Base-by-base conservation (phyloP, 2,113 vertebrate genomes). In the Thunnus thynnus region DNA sequence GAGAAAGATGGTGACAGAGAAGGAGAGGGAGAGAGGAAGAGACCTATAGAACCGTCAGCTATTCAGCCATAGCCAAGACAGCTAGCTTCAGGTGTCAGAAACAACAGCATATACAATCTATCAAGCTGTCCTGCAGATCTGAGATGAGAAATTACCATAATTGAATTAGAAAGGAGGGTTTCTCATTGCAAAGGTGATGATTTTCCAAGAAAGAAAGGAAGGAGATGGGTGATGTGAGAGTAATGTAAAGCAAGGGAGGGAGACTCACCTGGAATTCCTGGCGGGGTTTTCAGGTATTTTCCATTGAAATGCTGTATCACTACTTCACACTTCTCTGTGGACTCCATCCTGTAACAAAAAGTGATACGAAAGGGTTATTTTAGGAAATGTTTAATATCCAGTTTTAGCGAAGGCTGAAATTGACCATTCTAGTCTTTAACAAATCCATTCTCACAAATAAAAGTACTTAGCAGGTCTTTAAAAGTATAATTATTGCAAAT, bases 221-320 rank as follows among this genome's bases (percentile, higher is more conserved):
- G 82, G 12, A 56, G 14, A 14, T 8, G 12, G 46, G 66, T 62
- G 61, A 73, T 25, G 73, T 3, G 64, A 32, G 52, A 63, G 57
- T 51, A 79, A 82, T 69, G 77, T 51, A 66, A 76, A 67, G 73
- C n/a, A 64, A 58, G 73, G 50, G 62, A 30, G 41, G 25, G 57
- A 9, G 80, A 87, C 89, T 93, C 76, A 94, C 93, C 91, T 94
- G 93, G 92, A 84, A 94, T 93, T 85, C 93, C 93, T 82, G 92
- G 93, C 3, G 92, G 93, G 80, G 92, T 94, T 92, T 94, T 94
- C 89, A 94, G 93, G 91, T 94, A 94, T 84, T 94, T 94, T 25
- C 93, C 93, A 17, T 94, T 94, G 89, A 94, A 94, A 86, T 94
- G 93, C 74, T 94, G 93, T 78, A 94, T 94, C 85, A 94, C 93